Evolutionary conservation across 2,797 vertebrate genomes (phyloP).

Genomic region (Eulemur mongoz): DNA sequence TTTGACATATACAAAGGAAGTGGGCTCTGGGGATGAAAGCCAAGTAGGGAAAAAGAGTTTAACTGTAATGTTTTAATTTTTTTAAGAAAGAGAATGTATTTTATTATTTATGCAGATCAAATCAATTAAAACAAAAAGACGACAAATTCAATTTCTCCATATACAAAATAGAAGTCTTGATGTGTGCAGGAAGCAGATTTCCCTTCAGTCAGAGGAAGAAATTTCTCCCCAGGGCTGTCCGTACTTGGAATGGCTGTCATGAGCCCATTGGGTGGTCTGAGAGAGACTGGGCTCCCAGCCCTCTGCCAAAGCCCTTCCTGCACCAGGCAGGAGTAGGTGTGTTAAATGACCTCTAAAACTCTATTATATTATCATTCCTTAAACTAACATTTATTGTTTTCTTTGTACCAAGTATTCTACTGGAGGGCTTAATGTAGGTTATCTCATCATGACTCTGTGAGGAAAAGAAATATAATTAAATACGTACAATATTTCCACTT

Average conservation of each 20-base stretch:
- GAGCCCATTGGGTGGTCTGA: neutral
- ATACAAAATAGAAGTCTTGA: neutral
- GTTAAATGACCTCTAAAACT: neutral
- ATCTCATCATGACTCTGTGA: slow-evolving; percentile 10
- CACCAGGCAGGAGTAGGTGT: neutral
- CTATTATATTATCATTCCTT: neutral
- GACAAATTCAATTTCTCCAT: neutral
- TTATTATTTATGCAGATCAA: neutral
- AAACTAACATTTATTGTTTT: neutral
- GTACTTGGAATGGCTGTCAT: neutral
- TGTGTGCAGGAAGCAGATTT: neutral
- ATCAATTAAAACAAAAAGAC: neutral
- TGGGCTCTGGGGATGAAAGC: neutral
- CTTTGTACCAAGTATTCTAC: neutral
- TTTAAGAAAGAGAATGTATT: neutral
- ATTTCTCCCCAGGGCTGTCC: neutral
- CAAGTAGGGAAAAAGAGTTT: neutral
- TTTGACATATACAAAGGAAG: neutral
- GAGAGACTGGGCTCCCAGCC: neutral
- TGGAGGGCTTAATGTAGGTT: neutral
- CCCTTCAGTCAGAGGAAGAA: neutral
- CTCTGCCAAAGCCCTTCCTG: neutral
- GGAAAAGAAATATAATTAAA: slow-evolving; percentile 22
- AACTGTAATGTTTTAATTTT: neutral
- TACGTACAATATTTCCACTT: neutral